Evolutionary conservation across 2,888 invertebrate genomes (phyloP).

Genomic region (Lissocephala sabroskyi): DNA sequence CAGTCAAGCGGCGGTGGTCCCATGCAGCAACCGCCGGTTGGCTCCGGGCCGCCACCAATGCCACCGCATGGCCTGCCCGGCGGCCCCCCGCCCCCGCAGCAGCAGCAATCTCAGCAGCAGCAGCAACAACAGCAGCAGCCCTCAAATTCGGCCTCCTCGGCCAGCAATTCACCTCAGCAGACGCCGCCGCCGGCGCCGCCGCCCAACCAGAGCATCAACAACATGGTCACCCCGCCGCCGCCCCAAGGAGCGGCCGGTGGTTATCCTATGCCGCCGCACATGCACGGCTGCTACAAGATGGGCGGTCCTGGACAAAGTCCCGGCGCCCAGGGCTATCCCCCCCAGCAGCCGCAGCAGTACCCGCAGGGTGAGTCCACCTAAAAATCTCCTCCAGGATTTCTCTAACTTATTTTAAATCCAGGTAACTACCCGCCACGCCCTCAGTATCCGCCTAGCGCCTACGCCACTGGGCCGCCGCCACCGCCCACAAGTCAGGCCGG

Average conservation of each 20-base stretch:
- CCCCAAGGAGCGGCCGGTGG: conserved; percentile 57
- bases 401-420: no score
- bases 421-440: conserved; percentile 73
- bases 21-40: conserved; percentile 64
- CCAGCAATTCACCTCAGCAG: conserved; percentile 69
- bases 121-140: conserved; percentile 67
- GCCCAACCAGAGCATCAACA: conserved; percentile 68
- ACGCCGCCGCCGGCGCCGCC: conserved; percentile 67
- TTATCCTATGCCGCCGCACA: conserved; percentile 70
- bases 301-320: conserved; percentile 75
- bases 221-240: conserved; percentile 66
- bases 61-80: conserved; percentile 57
- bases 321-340: conserved; percentile 74
- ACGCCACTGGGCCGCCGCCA: conserved; percentile 74
- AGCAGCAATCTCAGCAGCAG: conserved; percentile 46
- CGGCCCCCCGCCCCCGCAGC: conserved; percentile 56
- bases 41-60: conserved; percentile 57
- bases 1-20: conserved; percentile 75
- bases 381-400: no score
- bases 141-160: conserved; percentile 65
- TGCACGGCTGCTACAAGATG: conserved; percentile 77
- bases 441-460: conserved; percentile 75
- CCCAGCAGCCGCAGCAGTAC: conserved; percentile 75
- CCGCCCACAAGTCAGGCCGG: conserved; percentile 74
- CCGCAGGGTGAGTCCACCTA: conserved; percentile 72